Percentiles rank a stretch among this genome's conserved stretches.
These are phyloP conservation scores for Brenthis daphne DNA, from an alignment of 2,888 invertebrate species.

Conservation along the genomic window DNA sequence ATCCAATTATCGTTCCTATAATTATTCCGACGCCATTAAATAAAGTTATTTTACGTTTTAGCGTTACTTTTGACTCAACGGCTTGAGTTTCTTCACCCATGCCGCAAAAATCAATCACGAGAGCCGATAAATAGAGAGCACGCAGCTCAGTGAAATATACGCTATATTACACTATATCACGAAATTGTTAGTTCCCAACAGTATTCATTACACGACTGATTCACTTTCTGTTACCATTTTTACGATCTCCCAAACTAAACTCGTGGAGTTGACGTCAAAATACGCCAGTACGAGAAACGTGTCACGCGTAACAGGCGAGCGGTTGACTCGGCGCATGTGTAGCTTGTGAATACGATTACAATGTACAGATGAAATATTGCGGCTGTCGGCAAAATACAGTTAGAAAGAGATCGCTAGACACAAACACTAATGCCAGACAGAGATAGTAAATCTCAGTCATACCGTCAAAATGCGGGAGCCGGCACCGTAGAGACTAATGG, in stretches of 20 bases:
- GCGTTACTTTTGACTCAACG: slow-evolving; percentile 82
- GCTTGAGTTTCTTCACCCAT: slow-evolving; percentile 76
- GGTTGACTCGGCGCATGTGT: slow-evolving; percentile 66
- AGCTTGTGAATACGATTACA: slow-evolving; percentile 36
- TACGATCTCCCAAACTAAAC: slow-evolving; percentile 65
- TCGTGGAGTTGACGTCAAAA: slow-evolving; percentile 59
- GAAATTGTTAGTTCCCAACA: slow-evolving; percentile 50
- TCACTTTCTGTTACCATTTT: slow-evolving; percentile 73
- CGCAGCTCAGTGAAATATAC: slow-evolving; percentile 53
- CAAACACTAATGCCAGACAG: slow-evolving; percentile 28
- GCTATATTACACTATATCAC: slow-evolving; percentile 30
- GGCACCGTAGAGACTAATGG: slow-evolving; percentile 27
- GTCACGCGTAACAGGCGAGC: slow-evolving; percentile 51
- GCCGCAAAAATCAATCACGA: slow-evolving; percentile 74
- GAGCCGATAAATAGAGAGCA: slow-evolving; percentile 61
- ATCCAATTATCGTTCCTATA: slow-evolving; percentile 93
- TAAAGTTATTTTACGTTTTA: slow-evolving; percentile 92
- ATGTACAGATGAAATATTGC: slow-evolving; percentile 14
- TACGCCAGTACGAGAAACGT: slow-evolving; percentile 39
- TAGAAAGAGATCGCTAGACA: slow-evolving; percentile 32
- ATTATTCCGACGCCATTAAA: slow-evolving; percentile 94
- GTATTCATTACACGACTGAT: slow-evolving; percentile 66
- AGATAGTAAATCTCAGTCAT: slow-evolving; percentile 24
- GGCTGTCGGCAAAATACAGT: slow-evolving; percentile 23
- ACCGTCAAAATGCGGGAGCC: slow-evolving; percentile 27